A percentile compares a stretch with the other conserved stretches of the same genome.
Evolutionary conservation across 1,140 invertebrate genomes (phyloP).

Genomic region (Asobara japonica): DNA sequence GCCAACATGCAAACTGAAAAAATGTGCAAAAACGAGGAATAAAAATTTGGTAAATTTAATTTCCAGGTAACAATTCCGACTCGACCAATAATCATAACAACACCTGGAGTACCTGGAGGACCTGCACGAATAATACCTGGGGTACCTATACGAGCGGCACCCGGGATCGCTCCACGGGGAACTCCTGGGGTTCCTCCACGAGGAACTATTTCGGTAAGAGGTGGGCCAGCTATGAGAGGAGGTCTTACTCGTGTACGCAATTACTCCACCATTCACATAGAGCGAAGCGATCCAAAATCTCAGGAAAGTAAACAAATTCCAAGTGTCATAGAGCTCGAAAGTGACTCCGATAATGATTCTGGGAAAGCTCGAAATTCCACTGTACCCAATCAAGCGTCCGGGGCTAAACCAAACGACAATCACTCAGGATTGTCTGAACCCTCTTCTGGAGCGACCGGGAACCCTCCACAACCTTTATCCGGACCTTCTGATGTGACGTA

Average conservation of each 20-base stretch:
- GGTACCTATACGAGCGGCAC: no score
- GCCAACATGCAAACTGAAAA: no score
- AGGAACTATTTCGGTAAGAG: no score
- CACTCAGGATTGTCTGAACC: not conserved
- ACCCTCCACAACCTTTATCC: no score
- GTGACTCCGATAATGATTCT: constrained; percentile 44
- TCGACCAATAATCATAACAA: not conserved
- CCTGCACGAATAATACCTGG: no score
- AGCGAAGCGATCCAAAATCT: not conserved
- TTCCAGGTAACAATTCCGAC: constrained; percentile 53
- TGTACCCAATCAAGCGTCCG: not conserved
- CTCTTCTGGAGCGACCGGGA: not conserved
- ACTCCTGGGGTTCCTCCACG: no score
- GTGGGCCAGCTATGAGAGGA: no score
- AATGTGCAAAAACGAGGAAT: no score
- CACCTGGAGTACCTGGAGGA: not conserved
- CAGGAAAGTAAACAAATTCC: constrained; percentile 21
- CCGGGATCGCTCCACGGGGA: no score
- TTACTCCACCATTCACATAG: not conserved
- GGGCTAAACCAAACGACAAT: not conserved
- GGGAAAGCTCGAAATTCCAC: not conserved
- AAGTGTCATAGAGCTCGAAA: constrained; percentile 60
- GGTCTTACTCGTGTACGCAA: not conserved
- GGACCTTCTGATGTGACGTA: not conserved
- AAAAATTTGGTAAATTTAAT: no score